phyloP scores from a whole-genome alignment of 2,888 invertebrate species.

The Boloria euphrosyne region DNA sequence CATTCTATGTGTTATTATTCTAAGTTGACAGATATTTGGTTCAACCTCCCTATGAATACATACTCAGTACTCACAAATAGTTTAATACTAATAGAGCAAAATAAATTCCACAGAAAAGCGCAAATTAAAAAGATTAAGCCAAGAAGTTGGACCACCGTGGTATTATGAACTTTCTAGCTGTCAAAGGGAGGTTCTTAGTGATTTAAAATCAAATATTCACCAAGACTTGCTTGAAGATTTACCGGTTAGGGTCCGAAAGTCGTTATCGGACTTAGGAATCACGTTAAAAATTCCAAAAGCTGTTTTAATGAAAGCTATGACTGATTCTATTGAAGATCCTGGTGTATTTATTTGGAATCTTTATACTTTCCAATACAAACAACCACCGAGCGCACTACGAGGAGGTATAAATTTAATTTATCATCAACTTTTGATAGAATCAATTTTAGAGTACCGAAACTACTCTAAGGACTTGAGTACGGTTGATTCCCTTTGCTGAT shows the following conservation, averaged over 20 bases:
- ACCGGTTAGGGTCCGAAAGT: constrained; percentile 57
- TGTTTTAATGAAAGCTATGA: constrained; percentile 62
- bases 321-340: constrained; percentile 57
- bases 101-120: constrained; percentile 47
- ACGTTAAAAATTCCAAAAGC: constrained; percentile 55
- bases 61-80: too few species aligned
- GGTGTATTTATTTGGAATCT: constrained; percentile 75
- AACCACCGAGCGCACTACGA: constrained; percentile 58
- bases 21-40: too few species aligned
- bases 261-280: constrained; percentile 63
- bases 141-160: constrained; percentile 67
- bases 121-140: constrained; percentile 50
- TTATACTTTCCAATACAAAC: constrained; percentile 61
- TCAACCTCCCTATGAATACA: too few species aligned
- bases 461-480: too few species aligned
- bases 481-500: too few species aligned
- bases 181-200: constrained; percentile 56
- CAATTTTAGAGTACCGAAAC: too few species aligned
- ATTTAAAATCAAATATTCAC: constrained; percentile 60
- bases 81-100: not conserved
- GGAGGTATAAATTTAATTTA: constrained; percentile 47
- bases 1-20: too few species aligned
- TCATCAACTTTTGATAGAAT: too few species aligned
- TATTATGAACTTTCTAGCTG: constrained; percentile 62
- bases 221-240: constrained; percentile 69